phyloP scores from a whole-genome alignment of 2,113 vertebrate genomes.

The Calonectris borealis region DNA sequence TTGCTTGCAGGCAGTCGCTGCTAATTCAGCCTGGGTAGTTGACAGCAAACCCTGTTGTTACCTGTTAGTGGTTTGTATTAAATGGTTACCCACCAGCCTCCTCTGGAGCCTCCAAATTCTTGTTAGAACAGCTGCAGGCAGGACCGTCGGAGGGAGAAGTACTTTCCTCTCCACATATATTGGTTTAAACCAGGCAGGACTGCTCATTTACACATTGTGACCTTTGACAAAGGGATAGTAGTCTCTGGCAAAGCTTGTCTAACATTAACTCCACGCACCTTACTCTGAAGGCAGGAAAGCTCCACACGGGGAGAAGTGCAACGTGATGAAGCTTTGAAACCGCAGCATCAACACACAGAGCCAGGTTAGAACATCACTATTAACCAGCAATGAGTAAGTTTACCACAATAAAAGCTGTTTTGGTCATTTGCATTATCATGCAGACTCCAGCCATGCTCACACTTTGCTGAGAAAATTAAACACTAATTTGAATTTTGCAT shows the following conservation, averaged over 20 bases:
- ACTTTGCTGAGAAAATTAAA: not conserved
- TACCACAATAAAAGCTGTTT: not conserved
- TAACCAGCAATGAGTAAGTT: not conserved
- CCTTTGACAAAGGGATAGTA: not conserved
- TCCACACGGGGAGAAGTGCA: not conserved
- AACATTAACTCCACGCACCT: not conserved
- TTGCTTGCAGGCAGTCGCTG: not conserved
- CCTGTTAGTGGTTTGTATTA: not conserved
- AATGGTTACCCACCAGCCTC: not conserved
- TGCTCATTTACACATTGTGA: not conserved
- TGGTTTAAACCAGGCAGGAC: not conserved
- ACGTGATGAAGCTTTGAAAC: not conserved
- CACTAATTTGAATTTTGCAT: accelerated
- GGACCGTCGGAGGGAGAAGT: accelerated
- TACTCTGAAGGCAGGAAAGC: not conserved
- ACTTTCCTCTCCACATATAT: not conserved
- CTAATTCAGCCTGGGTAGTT: not conserved
- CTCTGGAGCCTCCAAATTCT: not conserved
- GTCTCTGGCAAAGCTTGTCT: not conserved
- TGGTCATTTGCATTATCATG: not conserved
- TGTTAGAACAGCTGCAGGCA: not conserved
- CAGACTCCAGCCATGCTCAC: not conserved
- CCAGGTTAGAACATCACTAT: accelerated
- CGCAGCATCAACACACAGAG: accelerated
- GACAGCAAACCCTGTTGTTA: not conserved